These are phyloP conservation scores for Dryobota labecula DNA, from an alignment of 2,888 invertebrate species.

Conservation along the genomic window DNA sequence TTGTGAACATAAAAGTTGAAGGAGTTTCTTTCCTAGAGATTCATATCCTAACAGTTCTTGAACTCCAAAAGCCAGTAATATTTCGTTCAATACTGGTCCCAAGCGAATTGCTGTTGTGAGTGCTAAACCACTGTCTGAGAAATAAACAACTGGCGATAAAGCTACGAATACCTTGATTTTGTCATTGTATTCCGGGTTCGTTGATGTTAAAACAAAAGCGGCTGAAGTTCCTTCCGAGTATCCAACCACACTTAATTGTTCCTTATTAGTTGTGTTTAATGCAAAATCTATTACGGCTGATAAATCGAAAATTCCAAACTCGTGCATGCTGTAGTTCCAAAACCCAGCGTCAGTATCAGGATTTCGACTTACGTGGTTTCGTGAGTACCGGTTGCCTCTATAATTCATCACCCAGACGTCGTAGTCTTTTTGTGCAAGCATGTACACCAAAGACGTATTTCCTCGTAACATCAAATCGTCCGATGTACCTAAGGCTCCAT, in stretches of 20 bases:
- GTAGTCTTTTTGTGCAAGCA: conserved; percentile 25
- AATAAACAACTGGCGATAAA: conserved; percentile 35
- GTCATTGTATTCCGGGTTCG: conserved; percentile 39
- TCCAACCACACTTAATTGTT: conserved; percentile 36
- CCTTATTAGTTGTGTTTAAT: conserved; percentile 22
- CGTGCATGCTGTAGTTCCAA: conserved; percentile 55
- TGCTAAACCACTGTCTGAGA: conserved; percentile 23
- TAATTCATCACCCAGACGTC: conserved; percentile 53
- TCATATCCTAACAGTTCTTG: conserved; percentile 46
- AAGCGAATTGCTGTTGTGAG: neutral
- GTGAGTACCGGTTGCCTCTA: conserved; percentile 50
- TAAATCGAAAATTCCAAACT: conserved; percentile 41
- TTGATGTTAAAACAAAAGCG: conserved; percentile 35
- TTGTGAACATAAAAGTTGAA: conserved; percentile 37
- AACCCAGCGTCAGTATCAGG: conserved; percentile 37
- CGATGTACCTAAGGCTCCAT: conserved; percentile 17
- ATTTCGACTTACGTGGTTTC: conserved; percentile 35
- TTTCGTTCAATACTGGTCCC: conserved; percentile 10
- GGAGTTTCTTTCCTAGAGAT: conserved; percentile 3
- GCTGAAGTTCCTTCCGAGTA: conserved; percentile 44
- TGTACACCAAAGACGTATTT: conserved; percentile 33
- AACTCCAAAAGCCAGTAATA: neutral
- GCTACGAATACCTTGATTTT: conserved; percentile 42
- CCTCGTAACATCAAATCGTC: conserved; percentile 38
- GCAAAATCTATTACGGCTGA: conserved; percentile 43